Evolutionary conservation across 2,113 vertebrate genomes (phyloP), one percentile per base, ranked within the genome.

Genomic region (Cygnus buccinator): DNA sequence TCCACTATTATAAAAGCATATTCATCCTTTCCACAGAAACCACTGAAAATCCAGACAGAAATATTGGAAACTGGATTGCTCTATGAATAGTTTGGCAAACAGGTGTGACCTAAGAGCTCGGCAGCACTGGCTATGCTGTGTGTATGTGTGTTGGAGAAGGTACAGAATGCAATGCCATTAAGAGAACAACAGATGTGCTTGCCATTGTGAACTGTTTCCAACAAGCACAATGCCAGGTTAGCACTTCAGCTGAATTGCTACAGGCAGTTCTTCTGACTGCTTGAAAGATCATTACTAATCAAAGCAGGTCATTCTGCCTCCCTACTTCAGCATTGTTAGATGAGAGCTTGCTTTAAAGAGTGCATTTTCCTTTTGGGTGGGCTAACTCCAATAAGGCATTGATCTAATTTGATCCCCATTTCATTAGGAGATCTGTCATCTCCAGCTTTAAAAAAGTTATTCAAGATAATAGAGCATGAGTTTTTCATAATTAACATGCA

Each of bases 401-500:
- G 93, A 96, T 97, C 91, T 96, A 93, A 95, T 97, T 95, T 85
- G 90, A 96, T 94, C 94, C 91, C 84, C 71, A 13, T 75, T 97
- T 97, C 94, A 89, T 78, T 73, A 92, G 91, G 81, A 96, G 94
- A 58, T 62, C 41, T 73, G 93, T 95, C 97, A 97, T 94, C 87
- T 95, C 92, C 93, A 89, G 94, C 83, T 97, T 89, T 85, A 71
- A 81, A 96, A 95, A 95, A 97, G 87, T 95, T 97, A 93, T 91
- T 96, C 68, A 84, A 91, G 79, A 95, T 84, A 90, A 75, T 89
- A 97, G 71, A 80, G 84, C 86, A 65, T 63, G 50, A 97, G 87
- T 50, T 62, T 94, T 93, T 95, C 70, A 85, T 96, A 98, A 98
- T 98, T 98, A 98, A 98, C 97, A 97, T 96, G 97, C 96, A 97